Percentiles rank a stretch among this genome's conserved stretches.
Conservation (phyloP, 2,888 invertebrate species). For the Cybosia mesomella region DNA sequence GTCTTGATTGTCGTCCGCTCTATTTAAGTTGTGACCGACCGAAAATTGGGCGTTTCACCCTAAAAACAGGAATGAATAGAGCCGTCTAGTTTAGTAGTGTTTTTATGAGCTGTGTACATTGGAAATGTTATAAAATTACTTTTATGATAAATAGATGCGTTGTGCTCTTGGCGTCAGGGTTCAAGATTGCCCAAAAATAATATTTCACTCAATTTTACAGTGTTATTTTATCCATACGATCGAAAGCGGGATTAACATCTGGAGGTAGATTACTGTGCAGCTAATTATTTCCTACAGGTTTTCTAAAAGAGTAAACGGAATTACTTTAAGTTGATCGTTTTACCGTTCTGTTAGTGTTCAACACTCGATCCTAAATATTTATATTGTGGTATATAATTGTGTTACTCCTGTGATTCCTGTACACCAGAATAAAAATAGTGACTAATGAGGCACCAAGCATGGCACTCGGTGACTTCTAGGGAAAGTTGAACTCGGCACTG, state of each 20-base stretch:
- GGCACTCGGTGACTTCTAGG: no score
- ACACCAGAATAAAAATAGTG: no score
- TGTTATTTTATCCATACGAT: background rate
- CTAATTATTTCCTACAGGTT: background rate
- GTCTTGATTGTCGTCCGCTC: slow-evolving; percentile 67
- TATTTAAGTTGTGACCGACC: slow-evolving; percentile 56
- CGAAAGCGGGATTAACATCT: background rate
- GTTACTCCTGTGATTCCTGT: no score
- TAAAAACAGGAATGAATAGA: slow-evolving; percentile 47
- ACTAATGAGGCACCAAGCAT: no score
- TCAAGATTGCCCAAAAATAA: background rate
- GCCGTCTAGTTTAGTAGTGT: slow-evolving; percentile 21
- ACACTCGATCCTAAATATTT: no score
- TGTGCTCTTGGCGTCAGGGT: background rate
- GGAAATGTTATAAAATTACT: background rate
- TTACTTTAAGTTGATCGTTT: no score
- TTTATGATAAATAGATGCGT: background rate
- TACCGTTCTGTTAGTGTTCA: no score
- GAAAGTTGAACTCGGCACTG: no score
- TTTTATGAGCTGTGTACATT: slow-evolving; percentile 8
- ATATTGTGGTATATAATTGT: no score
- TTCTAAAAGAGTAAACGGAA: background rate
- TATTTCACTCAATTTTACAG: background rate
- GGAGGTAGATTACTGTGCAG: background rate
- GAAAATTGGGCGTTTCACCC: slow-evolving; percentile 53